Percentiles rank a stretch among this genome's conserved stretches.
phyloP scores from a whole-genome alignment of 1,140 invertebrate genomes.

The Hyposmocoma kahamanoa region DNA sequence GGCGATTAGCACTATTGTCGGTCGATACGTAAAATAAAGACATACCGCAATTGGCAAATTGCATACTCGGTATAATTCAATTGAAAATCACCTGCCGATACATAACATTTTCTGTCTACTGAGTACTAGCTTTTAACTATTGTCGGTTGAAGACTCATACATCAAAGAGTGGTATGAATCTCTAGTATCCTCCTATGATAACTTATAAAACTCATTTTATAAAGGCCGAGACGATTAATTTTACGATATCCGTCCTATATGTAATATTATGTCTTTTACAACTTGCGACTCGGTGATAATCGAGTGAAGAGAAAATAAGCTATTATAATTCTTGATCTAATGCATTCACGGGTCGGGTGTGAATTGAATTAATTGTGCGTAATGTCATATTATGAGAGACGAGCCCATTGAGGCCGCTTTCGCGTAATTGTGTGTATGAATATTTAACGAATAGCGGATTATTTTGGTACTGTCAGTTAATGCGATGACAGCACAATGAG shows the following conservation, averaged over 20 bases:
- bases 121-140: too few relatives aligned
- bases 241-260: constrained; percentile 14
- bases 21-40: too few relatives aligned
- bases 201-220: too few relatives aligned
- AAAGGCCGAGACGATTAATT: too few relatives aligned
- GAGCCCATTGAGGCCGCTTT: constrained; percentile 45
- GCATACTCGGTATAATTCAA: too few relatives aligned
- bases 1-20: too few relatives aligned
- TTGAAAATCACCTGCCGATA: too few relatives aligned
- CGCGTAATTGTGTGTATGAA: constrained; percentile 52
- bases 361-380: constrained; percentile 48
- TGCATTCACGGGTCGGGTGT: constrained; percentile 20
- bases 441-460: constrained; percentile 61
- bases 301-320: not conserved
- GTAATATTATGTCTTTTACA: constrained; percentile 25
- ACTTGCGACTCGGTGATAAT: not conserved
- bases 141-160: too few relatives aligned
- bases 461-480: constrained; percentile 65
- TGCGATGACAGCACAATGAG: constrained; percentile 62
- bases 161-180: too few relatives aligned
- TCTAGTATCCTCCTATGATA: too few relatives aligned
- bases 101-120: too few relatives aligned
- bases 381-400: constrained; percentile 34
- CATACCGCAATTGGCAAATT: too few relatives aligned
- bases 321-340: not conserved